Percentiles rank a stretch among this genome's conserved stretches.
phyloP scores from a whole-genome alignment of 2,113 vertebrate genomes.

The Gambusia affinis region DNA sequence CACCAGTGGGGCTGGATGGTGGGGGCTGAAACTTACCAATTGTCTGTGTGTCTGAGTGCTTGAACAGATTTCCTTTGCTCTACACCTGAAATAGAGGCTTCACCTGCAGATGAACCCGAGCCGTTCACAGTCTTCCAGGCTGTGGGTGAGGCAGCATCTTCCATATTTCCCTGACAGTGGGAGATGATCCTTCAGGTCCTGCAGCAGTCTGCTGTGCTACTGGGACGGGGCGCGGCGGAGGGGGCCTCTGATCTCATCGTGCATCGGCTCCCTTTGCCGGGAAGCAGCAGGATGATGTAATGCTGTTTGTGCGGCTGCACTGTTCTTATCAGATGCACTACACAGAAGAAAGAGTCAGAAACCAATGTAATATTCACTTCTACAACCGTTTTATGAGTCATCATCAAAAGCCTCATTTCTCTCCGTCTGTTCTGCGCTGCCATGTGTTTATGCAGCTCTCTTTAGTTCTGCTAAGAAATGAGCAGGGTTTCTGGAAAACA shows the following conservation, averaged over 20 bases:
- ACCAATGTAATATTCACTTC: slow-evolving; percentile 44
- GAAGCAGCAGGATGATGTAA: slow-evolving; percentile 80
- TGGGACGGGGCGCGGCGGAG: slow-evolving; percentile 53
- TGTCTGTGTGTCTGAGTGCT: slow-evolving; percentile 39
- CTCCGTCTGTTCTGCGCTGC: background rate
- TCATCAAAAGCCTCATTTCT: slow-evolving; percentile 48
- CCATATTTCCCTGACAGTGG: slow-evolving; percentile 40
- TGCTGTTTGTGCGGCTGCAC: slow-evolving; percentile 70
- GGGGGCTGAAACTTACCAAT: slow-evolving; percentile 45
- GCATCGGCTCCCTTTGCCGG: slow-evolving; percentile 65
- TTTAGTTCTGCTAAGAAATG: background rate
- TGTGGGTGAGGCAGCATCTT: slow-evolving; percentile 55
- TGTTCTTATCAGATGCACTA: slow-evolving; percentile 68
- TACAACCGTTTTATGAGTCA: slow-evolving; percentile 36
- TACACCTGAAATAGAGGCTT: slow-evolving; percentile 65
- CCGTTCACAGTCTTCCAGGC: slow-evolving; percentile 16
- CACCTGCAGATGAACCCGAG: slow-evolving; percentile 72
- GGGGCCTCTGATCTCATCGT: slow-evolving; percentile 72
- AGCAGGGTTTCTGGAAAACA: background rate
- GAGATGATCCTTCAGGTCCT: slow-evolving; percentile 63
- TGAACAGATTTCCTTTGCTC: slow-evolving; percentile 45
- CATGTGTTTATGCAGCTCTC: background rate
- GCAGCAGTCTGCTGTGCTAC: slow-evolving; percentile 64
- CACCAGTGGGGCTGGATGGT: slow-evolving; percentile 33
- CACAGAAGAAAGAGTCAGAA: slow-evolving; percentile 35